Percentiles rank a stretch among this genome's conserved stretches.
phyloP scores from a whole-genome alignment of 1,140 invertebrate genomes.

The Oryzaephilus surinamensis region DNA sequence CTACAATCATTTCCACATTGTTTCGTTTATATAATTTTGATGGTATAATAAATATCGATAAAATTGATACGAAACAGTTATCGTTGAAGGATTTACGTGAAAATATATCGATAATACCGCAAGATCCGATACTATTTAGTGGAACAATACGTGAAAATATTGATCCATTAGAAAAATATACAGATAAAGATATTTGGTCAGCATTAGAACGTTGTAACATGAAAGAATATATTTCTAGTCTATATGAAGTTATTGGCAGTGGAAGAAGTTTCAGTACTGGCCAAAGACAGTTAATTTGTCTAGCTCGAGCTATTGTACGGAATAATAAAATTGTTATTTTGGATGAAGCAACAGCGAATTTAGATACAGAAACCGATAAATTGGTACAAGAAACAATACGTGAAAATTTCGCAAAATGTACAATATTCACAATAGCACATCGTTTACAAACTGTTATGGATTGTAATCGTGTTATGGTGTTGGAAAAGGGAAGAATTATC shows the following conservation, averaged over 20 bases:
- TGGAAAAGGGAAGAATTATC: slow-evolving; percentile 25
- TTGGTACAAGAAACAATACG: slow-evolving; percentile 60
- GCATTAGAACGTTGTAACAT: slow-evolving; percentile 46
- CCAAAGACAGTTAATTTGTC: slow-evolving; percentile 64
- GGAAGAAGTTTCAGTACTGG: slow-evolving; percentile 59
- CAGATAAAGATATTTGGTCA: slow-evolving; percentile 53
- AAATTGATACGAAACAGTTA: slow-evolving; percentile 51
- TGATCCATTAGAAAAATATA: slow-evolving; percentile 67
- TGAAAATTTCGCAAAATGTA: slow-evolving; percentile 58
- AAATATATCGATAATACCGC: slow-evolving; percentile 73
- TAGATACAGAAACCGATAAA: slow-evolving; percentile 56
- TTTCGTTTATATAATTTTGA: slow-evolving; percentile 57
- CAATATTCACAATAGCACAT: slow-evolving; percentile 77
- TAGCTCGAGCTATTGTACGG: slow-evolving; percentile 59
- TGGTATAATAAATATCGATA: slow-evolving; percentile 64
- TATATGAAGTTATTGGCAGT: slow-evolving; percentile 38
- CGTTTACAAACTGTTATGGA: slow-evolving; percentile 68
- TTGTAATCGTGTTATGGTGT: slow-evolving; percentile 26
- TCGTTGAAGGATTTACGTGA: slow-evolving; percentile 58
- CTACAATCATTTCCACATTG: slow-evolving; percentile 62
- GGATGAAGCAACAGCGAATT: slow-evolving; percentile 66
- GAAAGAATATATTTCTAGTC: slow-evolving; percentile 11
- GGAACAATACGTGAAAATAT: slow-evolving; percentile 70
- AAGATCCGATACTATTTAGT: slow-evolving; percentile 74
- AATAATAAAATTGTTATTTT: slow-evolving; percentile 56